A percentile compares a stretch with the other conserved stretches of the same genome.
phyloP scores from a whole-genome alignment of 2,888 invertebrate species.

The Ecdyonurus torrentis region DNA sequence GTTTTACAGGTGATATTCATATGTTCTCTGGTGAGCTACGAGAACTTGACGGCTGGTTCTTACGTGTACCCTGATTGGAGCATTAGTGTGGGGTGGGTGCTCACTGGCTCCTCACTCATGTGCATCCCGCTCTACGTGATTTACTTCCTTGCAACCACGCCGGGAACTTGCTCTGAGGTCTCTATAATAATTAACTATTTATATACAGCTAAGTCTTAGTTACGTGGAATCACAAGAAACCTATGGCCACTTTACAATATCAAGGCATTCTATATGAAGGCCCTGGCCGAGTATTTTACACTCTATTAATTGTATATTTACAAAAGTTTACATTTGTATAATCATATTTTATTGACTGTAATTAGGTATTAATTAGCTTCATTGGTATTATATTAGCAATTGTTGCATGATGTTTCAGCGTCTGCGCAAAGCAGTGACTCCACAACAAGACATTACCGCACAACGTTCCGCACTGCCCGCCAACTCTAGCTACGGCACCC shows the following conservation, averaged over 20 bases:
- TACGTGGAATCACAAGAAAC: too few species aligned
- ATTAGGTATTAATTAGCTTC: background rate
- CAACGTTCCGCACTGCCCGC: slow-evolving; percentile 23
- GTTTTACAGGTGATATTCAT: slow-evolving; percentile 54
- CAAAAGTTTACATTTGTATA: background rate
- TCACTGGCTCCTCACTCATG: slow-evolving; percentile 69
- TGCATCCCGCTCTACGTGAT: slow-evolving; percentile 73
- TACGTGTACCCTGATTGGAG: slow-evolving; percentile 69
- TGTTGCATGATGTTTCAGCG: slow-evolving; percentile 23
- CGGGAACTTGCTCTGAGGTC: slow-evolving; percentile 38
- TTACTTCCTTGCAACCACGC: slow-evolving; percentile 55
- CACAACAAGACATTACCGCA: slow-evolving; percentile 27
- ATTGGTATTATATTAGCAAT: background rate
- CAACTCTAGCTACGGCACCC: slow-evolving; percentile 29
- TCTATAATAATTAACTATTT: too few species aligned
- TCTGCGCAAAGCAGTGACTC: slow-evolving; percentile 31
- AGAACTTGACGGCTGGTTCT: slow-evolving; percentile 59
- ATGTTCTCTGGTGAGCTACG: slow-evolving; percentile 62
- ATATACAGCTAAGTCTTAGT: too few species aligned
- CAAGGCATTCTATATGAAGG: too few species aligned
- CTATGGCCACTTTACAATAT: too few species aligned
- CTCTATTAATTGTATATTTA: background rate
- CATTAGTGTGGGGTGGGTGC: slow-evolving; percentile 58
- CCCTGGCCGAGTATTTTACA: too few species aligned
- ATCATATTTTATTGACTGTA: background rate